Conservation (phyloP, 2,113 vertebrate species). For the Pipra filicauda region DNA sequence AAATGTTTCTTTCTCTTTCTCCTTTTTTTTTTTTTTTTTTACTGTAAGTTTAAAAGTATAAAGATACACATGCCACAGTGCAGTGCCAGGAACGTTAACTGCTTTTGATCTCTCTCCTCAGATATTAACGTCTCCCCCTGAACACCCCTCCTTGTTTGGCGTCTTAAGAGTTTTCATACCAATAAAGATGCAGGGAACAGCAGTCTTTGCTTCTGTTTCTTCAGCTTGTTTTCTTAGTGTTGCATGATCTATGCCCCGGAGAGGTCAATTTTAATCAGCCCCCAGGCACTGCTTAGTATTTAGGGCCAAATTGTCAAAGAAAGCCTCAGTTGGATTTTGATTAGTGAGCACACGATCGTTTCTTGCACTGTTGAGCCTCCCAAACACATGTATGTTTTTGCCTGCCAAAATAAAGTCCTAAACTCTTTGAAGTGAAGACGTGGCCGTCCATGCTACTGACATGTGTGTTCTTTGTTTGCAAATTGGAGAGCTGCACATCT, state of each 20-base stretch:
- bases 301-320: slow-evolving; percentile 56
- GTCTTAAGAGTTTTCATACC: slow-evolving; percentile 71
- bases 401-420: slow-evolving; percentile 37
- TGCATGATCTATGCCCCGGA: slow-evolving; percentile 62
- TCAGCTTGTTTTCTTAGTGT: slow-evolving; percentile 72
- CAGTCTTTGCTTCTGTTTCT: slow-evolving; percentile 64
- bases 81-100: slow-evolving; percentile 75
- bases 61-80: slow-evolving; percentile 72
- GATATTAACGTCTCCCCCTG: slow-evolving; percentile 75
- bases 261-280: slow-evolving; percentile 76
- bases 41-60: slow-evolving; percentile 71
- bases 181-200: slow-evolving; percentile 73
- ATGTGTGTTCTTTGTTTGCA: slow-evolving; percentile 34
- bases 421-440: slow-evolving; percentile 59
- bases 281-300: slow-evolving; percentile 62
- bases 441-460: slow-evolving; percentile 14
- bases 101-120: slow-evolving; percentile 78
- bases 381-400: slow-evolving; percentile 56
- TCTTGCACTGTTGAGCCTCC: slow-evolving; percentile 40
- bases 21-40: not conserved
- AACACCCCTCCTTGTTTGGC: slow-evolving; percentile 59
- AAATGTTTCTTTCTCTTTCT: slow-evolving; percentile 59
- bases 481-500: slow-evolving; percentile 32
- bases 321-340: slow-evolving; percentile 38
- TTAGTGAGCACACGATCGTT: not conserved